Evolutionary conservation across 1,140 invertebrate genomes (phyloP).

Genomic region (Microvelia longipes): DNA sequence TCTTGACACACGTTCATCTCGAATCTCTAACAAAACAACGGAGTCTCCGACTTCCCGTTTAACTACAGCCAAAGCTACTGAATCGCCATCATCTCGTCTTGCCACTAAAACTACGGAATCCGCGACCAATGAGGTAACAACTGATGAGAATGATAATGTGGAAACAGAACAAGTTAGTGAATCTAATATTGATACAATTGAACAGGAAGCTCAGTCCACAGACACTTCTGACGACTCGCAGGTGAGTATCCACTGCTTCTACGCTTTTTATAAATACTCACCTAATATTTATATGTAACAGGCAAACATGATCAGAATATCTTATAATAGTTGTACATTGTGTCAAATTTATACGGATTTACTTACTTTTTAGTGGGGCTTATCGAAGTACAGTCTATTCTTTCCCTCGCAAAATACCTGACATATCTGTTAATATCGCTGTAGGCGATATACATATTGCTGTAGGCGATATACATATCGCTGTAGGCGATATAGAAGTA

Average conservation of each 20-base stretch:
- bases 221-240: not conserved
- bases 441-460: no score
- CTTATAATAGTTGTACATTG: no score
- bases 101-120: not conserved
- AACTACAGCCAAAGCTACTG: not conserved
- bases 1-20: not conserved
- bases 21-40: not conserved
- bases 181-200: not conserved
- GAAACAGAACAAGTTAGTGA: not conserved
- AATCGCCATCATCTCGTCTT: not conserved
- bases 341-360: no score
- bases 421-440: no score
- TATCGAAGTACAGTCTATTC: no score
- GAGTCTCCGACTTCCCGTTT: not conserved
- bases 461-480: no score
- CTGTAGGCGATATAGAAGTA: no score
- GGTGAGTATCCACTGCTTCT: not conserved
- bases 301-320: no score
- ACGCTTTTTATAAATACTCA: not conserved
- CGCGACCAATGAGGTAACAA: not conserved
- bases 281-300: no score
- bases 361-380: no score
- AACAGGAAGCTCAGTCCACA: not conserved
- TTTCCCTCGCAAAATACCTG: no score
- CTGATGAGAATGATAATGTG: not conserved